Base-by-base conservation (phyloP, 2,888 invertebrate species). In the Aproaerema taeniolella region DNA sequence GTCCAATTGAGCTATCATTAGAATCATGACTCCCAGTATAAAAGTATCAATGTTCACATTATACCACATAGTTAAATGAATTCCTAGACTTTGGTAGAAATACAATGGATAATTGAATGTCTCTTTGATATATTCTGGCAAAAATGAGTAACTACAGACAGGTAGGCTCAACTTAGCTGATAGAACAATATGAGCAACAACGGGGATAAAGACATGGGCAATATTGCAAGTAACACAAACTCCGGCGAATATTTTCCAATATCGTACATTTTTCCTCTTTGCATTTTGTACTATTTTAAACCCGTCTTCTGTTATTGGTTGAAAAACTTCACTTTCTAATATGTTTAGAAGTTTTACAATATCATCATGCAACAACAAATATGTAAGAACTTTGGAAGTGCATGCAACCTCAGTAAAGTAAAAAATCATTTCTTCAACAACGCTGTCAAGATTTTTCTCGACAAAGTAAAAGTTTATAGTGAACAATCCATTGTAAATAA, bases 1-100 rank as follows among this genome's bases (percentile, higher is more conserved):
- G 13, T 73, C 68, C 10, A 79, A 47, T 37, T 80, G 77, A 2
- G 75, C 74, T 45, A 72, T 71, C 0, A 49, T 46, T n/a, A 73
- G 58, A 45, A 70, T 51, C 53, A 75, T 53, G 1, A 77, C 29
- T 2, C 77, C 77, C 49, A 70, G 39, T 29, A 78, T 58, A 43
- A 74, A 75, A 1, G 68, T 54, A 38, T 80, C 74, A 14, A 72
- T 59, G 41, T 68, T 71, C 0, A 78, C 3, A 49, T 68, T 67
- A 24, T 48, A 68, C 3, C 63, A 50, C 67, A 78, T 64, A 17
- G 62, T 55, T 15, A 63, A 53, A 50, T 67, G 55, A 39, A 78
- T 72, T 0, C 70, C 69, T 8, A 65, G 1, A 29, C 43, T n/a
- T 47, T 81, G 74, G 38, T 76, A 80, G 0, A 67, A 50, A 45